phyloP scores from a whole-genome alignment of 2,888 invertebrate genomes.

The Agelastica alni region DNA sequence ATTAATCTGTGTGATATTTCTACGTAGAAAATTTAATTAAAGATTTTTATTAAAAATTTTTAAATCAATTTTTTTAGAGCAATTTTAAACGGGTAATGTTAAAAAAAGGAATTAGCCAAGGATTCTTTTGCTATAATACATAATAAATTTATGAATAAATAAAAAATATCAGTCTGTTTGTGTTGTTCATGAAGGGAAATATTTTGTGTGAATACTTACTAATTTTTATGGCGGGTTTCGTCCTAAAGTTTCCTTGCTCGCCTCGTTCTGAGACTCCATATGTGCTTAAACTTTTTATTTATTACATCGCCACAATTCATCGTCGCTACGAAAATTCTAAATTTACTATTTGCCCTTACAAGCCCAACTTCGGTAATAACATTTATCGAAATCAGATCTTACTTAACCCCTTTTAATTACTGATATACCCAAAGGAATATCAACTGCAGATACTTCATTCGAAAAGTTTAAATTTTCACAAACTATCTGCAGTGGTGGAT shows the following conservation, averaged over 20 bases:
- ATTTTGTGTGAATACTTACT: neutral
- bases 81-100: too few relatives aligned
- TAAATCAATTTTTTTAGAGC: too few relatives aligned
- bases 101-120: too few relatives aligned
- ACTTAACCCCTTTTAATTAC: conserved; percentile 18
- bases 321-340: conserved; percentile 29
- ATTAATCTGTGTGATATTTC: too few relatives aligned
- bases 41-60: too few relatives aligned
- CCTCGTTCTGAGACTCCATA: conserved; percentile 38
- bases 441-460: conserved; percentile 11
- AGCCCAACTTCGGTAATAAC: conserved; percentile 15
- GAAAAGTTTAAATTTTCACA: too few relatives aligned
- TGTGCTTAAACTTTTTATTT: conserved; percentile 43
- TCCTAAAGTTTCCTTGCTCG: conserved; percentile 27
- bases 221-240: neutral
- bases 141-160: too few relatives aligned
- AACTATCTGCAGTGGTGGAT: too few relatives aligned
- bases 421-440: conserved; percentile 11
- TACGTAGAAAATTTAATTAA: too few relatives aligned
- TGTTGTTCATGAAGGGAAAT: neutral
- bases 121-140: too few relatives aligned
- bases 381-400: conserved; percentile 17
- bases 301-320: conserved; percentile 39
- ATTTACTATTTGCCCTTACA: conserved; percentile 2
- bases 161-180: too few relatives aligned